phyloP scores from a whole-genome alignment of 2,113 vertebrate genomes.

The Nettapus auritus region DNA sequence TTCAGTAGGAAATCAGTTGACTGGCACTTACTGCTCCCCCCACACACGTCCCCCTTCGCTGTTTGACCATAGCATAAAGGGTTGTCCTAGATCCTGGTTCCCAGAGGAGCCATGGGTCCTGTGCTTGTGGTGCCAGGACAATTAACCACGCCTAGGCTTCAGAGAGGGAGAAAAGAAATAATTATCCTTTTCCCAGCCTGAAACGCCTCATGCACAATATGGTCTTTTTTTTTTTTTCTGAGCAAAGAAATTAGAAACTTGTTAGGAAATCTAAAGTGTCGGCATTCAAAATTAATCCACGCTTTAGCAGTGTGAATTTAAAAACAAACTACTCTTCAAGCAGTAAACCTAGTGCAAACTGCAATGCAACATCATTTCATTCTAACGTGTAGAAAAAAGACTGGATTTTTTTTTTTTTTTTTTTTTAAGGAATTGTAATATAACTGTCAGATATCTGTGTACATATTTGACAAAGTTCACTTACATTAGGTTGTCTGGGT shows the following conservation, averaged over 20 bases:
- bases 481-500: constrained; percentile 22
- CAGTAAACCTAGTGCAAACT: constrained; percentile 52
- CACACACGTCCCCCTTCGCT: not conserved
- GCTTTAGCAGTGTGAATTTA: not conserved
- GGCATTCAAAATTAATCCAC: not conserved
- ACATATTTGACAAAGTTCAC: constrained; percentile 37
- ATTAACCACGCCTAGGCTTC: not conserved
- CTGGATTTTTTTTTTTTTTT: constrained; percentile 18
- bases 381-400: not conserved
- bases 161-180: not conserved
- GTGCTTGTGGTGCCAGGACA: not conserved
- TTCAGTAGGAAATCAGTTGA: constrained; percentile 30
- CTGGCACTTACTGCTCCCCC: constrained; percentile 22
- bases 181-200: not conserved
- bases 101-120: not conserved
- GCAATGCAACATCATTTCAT: constrained; percentile 41
- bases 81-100: constrained; percentile 29
- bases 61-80: not conserved
- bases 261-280: not conserved
- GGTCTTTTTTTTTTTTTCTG: not conserved
- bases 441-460: constrained; percentile 33
- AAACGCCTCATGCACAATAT: not conserved
- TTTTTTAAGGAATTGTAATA: constrained; percentile 5
- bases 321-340: not conserved
- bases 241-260: not conserved